Conservation (phyloP, 2,888 invertebrate genomes). For the Timema cristinae region DNA sequence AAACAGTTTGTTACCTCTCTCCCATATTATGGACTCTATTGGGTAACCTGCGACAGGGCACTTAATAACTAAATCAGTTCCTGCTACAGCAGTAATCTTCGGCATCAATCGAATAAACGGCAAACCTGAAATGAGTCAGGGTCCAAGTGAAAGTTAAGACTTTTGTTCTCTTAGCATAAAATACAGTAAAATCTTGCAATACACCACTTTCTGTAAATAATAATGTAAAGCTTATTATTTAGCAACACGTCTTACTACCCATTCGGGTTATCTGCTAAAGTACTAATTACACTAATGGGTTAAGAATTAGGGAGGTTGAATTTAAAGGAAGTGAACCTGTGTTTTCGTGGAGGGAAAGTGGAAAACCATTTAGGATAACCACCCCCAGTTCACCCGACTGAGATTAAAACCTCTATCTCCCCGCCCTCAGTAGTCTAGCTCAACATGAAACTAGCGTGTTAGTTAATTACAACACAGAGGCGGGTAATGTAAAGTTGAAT, state of each 20-base stretch:
- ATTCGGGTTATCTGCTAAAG: no score
- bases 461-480: no score
- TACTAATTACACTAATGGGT: no score
- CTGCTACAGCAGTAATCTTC: constrained; percentile 81
- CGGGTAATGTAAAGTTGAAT: no score
- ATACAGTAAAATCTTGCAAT: background rate
- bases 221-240: background rate
- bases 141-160: background rate
- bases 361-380: no score
- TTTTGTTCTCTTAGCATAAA: background rate
- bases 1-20: constrained; percentile 62
- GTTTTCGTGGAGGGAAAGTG: no score
- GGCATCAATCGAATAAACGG: constrained; percentile 86
- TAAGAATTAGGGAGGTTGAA: no score
- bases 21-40: constrained; percentile 84
- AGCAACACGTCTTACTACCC: background rate
- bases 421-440: no score
- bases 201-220: background rate
- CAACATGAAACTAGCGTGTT: no score
- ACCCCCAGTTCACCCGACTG: no score
- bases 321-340: no score
- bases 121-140: constrained; percentile 46
- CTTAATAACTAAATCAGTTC: constrained; percentile 76
- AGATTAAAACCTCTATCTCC: no score
- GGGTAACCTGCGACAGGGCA: constrained; percentile 89